Base-by-base conservation (phyloP, 1,140 invertebrate species). In the Listronotus bonariensis region DNA sequence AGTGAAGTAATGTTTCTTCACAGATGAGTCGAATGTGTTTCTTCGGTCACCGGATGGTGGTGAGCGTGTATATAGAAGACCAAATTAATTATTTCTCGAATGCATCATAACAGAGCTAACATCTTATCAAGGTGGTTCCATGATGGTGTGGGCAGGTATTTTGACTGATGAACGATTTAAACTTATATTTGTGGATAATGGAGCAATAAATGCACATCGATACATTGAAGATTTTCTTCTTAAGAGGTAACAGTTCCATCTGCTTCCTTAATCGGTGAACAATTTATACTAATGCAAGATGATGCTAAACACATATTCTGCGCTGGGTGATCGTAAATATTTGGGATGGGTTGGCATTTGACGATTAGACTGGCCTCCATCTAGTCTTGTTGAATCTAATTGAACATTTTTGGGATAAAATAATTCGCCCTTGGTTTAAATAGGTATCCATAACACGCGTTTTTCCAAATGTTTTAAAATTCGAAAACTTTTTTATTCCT, bases 231-330 rank as follows among this genome's bases (percentile, higher is more conserved):
- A 26, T 26, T 3, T 26, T 26, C 20, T 26, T 26, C n/a, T 26
- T 26, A 26, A 26, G 20, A 26, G 20, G 20, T 5, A 42, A 10
- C 12, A 34, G 40, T 46, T 41, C 40, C 45, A 52, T 51, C 52
- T 52, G 26, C 3, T 6, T 6, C 52, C 52, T n/a, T 36, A 12
- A 60, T 60, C 52, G 45, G 46, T 10, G 46, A 49, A 12, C 11
- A 26, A 7, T 49, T 60, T 18, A 46, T 46, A 10, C 26, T 58
- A 15, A 58, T 45, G 41, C 55, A 58, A 14, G 46, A 60, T 40
- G 52, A 51, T 15, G 46, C 58, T 34, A 60, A 31, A 36, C 58
- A n/a, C 58, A 36, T 45, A 60, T 32, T 31, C 52, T 48, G 42
- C 58, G 52, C 42, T 31, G 32, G 15, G 52, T 2, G 58, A 36